Conservation (phyloP, 2,113 vertebrate genomes). For the Ammospiza nelsoni region DNA sequence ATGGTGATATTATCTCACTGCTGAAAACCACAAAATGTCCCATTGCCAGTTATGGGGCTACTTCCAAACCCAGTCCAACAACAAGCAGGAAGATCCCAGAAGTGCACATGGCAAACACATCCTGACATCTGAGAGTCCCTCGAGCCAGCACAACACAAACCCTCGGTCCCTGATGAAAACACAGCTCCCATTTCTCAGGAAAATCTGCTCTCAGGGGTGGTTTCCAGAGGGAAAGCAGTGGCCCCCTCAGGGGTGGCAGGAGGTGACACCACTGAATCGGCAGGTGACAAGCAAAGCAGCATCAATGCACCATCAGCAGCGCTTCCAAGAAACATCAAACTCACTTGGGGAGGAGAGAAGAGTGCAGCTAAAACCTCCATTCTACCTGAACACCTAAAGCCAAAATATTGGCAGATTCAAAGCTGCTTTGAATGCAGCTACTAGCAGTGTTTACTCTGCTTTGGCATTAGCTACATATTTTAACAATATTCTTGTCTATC, state of each 20-base stretch:
- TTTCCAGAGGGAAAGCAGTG: background rate
- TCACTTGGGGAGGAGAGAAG: background rate
- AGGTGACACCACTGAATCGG: background rate
- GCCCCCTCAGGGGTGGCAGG: background rate
- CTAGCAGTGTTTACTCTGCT: background rate
- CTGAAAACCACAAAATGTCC: background rate
- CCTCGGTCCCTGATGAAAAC: background rate
- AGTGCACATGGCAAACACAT: background rate
- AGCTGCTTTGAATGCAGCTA: background rate
- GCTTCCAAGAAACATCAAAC: background rate
- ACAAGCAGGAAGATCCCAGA: background rate
- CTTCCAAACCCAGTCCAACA: background rate
- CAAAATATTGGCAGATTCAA: background rate
- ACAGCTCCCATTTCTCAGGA: background rate
- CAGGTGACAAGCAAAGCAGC: background rate
- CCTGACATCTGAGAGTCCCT: background rate
- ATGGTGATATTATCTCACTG: background rate
- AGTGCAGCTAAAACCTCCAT: background rate
- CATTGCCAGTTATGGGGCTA: accelerated
- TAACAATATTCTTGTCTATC: background rate
- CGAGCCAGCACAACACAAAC: background rate
- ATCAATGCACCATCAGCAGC: accelerated
- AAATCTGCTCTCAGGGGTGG: background rate
- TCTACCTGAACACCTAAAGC: background rate
- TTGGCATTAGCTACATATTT: background rate